Conservation (phyloP, 2,113 vertebrate genomes). For the Promerops cafer region DNA sequence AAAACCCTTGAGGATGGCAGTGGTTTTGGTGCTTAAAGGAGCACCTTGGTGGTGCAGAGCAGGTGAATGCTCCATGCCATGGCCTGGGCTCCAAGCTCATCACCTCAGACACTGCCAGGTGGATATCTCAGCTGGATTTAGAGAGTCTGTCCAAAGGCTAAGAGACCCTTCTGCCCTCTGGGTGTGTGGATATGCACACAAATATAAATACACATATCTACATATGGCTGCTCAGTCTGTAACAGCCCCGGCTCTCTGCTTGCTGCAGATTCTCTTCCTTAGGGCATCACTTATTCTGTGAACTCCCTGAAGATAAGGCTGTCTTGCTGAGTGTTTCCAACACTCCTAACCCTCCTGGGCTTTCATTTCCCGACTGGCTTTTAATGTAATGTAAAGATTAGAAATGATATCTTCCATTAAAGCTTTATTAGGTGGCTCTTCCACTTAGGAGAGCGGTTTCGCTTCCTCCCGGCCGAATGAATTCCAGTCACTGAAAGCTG, state of each 20-base stretch:
- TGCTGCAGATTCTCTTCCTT: neutral
- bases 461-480: neutral
- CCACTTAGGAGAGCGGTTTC: conserved; percentile 2
- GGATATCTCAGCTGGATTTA: neutral
- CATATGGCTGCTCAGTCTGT: neutral
- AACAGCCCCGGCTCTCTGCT: neutral
- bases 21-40: neutral
- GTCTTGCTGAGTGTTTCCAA: conserved; percentile 5
- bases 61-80: fast-evolving
- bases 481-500: neutral
- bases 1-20: fast-evolving
- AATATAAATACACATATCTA: neutral
- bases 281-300: neutral
- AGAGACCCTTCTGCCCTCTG: neutral
- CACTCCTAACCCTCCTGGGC: neutral
- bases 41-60: neutral
- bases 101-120: neutral
- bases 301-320: conserved; percentile 10
- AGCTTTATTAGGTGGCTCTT: conserved; percentile 40
- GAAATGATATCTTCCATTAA: conserved; percentile 45
- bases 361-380: conserved; percentile 27
- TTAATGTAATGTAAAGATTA: conserved; percentile 55
- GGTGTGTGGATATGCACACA: neutral
- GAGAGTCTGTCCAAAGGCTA: neutral
- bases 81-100: neutral